Conservation (phyloP, 2,797 vertebrate species). For the Thunnus albacares region DNA sequence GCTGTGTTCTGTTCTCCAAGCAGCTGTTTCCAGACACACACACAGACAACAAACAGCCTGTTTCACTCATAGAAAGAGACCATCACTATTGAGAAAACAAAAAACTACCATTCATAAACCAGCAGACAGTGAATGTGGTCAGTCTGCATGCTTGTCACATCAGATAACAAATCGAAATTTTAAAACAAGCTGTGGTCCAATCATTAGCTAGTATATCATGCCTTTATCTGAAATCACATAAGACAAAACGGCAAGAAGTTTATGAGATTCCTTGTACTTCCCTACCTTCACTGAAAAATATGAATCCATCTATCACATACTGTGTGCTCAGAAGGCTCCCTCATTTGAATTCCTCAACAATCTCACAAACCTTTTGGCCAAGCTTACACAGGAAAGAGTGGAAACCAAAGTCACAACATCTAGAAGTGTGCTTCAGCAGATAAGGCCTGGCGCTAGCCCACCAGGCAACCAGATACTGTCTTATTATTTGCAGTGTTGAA, state of each 20-base stretch:
- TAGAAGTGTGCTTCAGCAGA: slow-evolving; percentile 47
- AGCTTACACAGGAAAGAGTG: slow-evolving; percentile 44
- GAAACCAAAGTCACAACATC: slow-evolving; percentile 55
- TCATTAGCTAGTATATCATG: neutral
- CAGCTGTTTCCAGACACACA: slow-evolving; percentile 35
- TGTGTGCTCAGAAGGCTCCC: slow-evolving; percentile 2
- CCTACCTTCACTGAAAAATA: slow-evolving; percentile 32
- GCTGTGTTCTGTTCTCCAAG: slow-evolving; percentile 45
- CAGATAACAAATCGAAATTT: slow-evolving; percentile 34
- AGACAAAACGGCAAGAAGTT: slow-evolving; percentile 15
- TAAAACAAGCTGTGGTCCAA: slow-evolving; percentile 26
- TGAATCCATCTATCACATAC: slow-evolving; percentile 28
- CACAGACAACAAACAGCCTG: slow-evolving; percentile 31
- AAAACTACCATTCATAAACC: slow-evolving; percentile 29
- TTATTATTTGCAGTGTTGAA: slow-evolving; percentile 40
- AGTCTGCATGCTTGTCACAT: slow-evolving; percentile 46
- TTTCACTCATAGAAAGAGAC: slow-evolving; percentile 22
- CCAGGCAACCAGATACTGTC: slow-evolving; percentile 43
- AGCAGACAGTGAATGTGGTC: slow-evolving; percentile 36
- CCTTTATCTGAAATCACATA: slow-evolving; percentile 12
- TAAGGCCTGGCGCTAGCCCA: slow-evolving; percentile 46
- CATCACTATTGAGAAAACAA: slow-evolving; percentile 5
- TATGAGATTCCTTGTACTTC: slow-evolving; percentile 6
- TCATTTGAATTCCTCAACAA: slow-evolving; percentile 46
- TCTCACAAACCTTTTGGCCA: slow-evolving; percentile 27